Evolutionary conservation across 2,113 vertebrate genomes (phyloP), one percentile per base, ranked within the genome.

Genomic region (Dryoscopus gambensis): DNA sequence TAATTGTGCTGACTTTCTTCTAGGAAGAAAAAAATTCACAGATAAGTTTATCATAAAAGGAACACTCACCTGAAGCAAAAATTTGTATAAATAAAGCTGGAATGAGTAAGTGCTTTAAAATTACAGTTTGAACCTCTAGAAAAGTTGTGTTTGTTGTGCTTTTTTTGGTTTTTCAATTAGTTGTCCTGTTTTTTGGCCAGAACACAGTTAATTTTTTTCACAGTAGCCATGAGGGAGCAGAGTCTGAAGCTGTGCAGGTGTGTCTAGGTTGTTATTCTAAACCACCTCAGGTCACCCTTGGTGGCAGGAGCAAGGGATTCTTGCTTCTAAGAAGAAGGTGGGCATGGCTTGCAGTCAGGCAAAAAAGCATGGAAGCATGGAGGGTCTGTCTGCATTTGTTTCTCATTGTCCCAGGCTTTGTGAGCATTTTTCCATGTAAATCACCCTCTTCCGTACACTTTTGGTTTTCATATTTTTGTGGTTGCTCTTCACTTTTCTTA

Each of bases 231-330:
- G 31, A 59, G 21, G 4, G 11, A 67, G 17, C 9, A 50, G 44
- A 50, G 31, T 13, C 17, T 59, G 37, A 14, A 57, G 11, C 6
- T 42, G 6, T 35, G 16, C 21, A 6, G 5, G 10, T 1, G 0
- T 57, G 10, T 35, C 52, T 42, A 17, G 21, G 2, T 6, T 35
- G 25, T 31, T 35, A 40, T 10, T 33, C 27, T 52, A 52, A 52
- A 60, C 12, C 9, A 44, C 15, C 2, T 46, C 23, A 64, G 28
- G n/a, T 55, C 11, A 4, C 10, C 4, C 19, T 33, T n/a, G 15
- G n/a, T 39, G 40, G 23, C 24, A 56, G 19, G 28, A 56, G 9
- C 28, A 44, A 53, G 11, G 33, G 23, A 10, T 67, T 50, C 25
- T 21, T 42, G 25, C 19, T 13, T 46, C 22, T 37, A 15, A 64